Percentiles rank a stretch among this genome's conserved stretches.
These are phyloP conservation scores for Sander lucioperca DNA, from an alignment of 2,113 vertebrate species.

Conservation along the genomic window DNA sequence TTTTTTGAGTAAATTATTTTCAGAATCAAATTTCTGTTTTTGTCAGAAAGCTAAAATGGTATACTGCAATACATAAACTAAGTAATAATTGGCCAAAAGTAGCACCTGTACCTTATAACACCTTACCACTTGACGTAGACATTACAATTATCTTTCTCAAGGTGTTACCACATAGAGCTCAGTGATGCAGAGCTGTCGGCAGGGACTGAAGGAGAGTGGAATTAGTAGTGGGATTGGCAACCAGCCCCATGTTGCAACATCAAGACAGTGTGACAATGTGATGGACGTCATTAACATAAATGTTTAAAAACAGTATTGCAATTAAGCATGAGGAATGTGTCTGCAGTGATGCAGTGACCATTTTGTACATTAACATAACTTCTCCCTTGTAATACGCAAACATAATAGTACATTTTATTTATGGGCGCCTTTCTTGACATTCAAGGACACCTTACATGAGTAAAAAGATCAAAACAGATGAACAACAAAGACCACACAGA, in stretches of 20 bases:
- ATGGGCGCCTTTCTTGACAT: no score
- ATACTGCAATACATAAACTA: neutral
- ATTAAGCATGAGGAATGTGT: neutral
- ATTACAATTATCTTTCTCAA: neutral
- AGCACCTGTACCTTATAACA: conserved; percentile 16
- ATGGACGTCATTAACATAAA: conserved; percentile 24
- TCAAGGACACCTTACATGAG: no score
- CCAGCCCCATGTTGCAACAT: neutral
- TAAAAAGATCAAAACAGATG: no score
- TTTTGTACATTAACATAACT: neutral
- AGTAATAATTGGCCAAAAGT: no score
- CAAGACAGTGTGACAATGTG: conserved; percentile 18
- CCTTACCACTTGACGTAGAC: conserved; percentile 3
- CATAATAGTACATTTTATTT: no score
- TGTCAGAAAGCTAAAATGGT: neutral
- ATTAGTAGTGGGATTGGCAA: conserved; percentile 9
- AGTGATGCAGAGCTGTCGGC: neutral
- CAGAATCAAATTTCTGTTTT: conserved; percentile 6
- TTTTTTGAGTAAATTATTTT: conserved; percentile 1
- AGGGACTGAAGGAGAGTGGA: neutral
- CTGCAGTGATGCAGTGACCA: neutral
- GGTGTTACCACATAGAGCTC: neutral
- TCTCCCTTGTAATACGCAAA: neutral
- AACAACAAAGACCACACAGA: no score
- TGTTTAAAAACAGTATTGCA: conserved; percentile 1